These are phyloP conservation scores for Syngnathus scovelli DNA, from an alignment of 2,113 vertebrate species.

Conservation along the genomic window DNA sequence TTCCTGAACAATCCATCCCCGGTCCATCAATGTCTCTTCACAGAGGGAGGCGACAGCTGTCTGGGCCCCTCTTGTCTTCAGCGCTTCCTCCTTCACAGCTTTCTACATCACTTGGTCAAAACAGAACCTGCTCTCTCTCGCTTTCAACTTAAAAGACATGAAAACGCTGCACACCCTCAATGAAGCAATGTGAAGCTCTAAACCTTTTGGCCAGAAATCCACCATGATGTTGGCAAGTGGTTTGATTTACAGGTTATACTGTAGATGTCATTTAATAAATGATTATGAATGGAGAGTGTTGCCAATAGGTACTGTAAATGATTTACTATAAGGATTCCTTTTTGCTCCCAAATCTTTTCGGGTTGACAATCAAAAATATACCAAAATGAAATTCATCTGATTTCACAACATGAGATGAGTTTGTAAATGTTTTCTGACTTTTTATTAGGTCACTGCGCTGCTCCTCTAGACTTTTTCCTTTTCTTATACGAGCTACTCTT, in stretches of 20 bases:
- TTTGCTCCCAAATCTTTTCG: too few relatives aligned
- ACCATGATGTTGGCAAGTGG: not conserved
- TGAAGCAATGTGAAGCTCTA: not conserved
- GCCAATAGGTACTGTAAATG: slow-evolving; percentile 7
- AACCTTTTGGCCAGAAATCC: not conserved
- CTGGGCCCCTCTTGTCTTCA: slow-evolving; percentile 20
- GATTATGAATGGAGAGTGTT: not conserved
- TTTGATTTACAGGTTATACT: slow-evolving; percentile 16
- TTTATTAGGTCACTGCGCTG: too few relatives aligned
- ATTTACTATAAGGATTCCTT: too few relatives aligned
- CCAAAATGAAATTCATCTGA: too few relatives aligned
- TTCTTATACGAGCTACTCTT: too few relatives aligned
- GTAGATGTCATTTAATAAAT: too few relatives aligned
- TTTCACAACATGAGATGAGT: too few relatives aligned
- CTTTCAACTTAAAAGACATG: slow-evolving; percentile 17
- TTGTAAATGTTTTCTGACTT: too few relatives aligned
- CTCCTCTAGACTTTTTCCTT: too few relatives aligned
- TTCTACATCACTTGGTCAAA: slow-evolving; percentile 50
- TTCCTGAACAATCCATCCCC: not conserved
- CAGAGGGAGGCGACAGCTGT: slow-evolving; percentile 59
- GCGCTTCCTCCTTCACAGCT: slow-evolving; percentile 41
- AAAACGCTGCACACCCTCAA: not conserved
- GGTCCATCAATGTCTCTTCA: slow-evolving; percentile 32
- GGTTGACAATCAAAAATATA: too few relatives aligned
- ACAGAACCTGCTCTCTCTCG: slow-evolving; percentile 37